These are phyloP conservation scores for Melitaea cinxia DNA, from an alignment of 1,140 invertebrate genomes.

Conservation along the genomic window DNA sequence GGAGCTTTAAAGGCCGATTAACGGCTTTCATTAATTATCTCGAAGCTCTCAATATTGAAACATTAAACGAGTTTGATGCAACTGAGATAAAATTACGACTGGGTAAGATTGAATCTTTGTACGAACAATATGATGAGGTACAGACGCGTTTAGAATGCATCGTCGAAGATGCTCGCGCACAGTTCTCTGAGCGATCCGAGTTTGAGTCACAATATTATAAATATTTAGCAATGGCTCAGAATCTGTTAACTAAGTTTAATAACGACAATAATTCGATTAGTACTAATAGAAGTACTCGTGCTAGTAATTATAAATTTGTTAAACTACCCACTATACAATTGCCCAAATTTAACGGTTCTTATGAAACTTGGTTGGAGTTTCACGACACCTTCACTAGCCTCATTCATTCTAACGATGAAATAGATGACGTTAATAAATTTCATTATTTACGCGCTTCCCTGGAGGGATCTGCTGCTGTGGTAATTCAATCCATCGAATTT, in stretches of 20 bases:
- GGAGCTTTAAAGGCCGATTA: conserved; percentile 8
- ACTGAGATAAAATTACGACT: conserved; percentile 31
- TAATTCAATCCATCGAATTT: conserved; percentile 33
- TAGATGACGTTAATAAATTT: conserved; percentile 40
- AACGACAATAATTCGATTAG: conserved; percentile 8
- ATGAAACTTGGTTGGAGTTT: conserved; percentile 30
- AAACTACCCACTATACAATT: conserved; percentile 33
- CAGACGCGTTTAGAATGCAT: conserved; percentile 30
- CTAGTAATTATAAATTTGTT: conserved; percentile 14
- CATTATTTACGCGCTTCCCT: conserved; percentile 39
- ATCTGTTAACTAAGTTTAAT: conserved; percentile 6
- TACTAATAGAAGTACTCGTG: neutral
- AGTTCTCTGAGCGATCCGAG: conserved; percentile 18
- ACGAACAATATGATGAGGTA: conserved; percentile 36
- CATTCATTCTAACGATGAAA: conserved; percentile 29
- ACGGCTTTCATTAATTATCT: conserved; percentile 16
- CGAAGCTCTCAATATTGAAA: neutral
- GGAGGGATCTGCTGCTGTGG: conserved; percentile 30
- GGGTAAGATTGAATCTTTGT: conserved; percentile 27
- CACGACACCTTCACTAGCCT: conserved; percentile 31
- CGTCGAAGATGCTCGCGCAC: conserved; percentile 13
- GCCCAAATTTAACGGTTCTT: conserved; percentile 25
- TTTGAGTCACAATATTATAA: conserved; percentile 34
- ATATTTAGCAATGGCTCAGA: conserved; percentile 16
- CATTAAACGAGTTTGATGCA: neutral